Percentiles rank a stretch among this genome's conserved stretches.
Conservation (phyloP, 1,140 invertebrate genomes). For the Danaus melanippus region DNA sequence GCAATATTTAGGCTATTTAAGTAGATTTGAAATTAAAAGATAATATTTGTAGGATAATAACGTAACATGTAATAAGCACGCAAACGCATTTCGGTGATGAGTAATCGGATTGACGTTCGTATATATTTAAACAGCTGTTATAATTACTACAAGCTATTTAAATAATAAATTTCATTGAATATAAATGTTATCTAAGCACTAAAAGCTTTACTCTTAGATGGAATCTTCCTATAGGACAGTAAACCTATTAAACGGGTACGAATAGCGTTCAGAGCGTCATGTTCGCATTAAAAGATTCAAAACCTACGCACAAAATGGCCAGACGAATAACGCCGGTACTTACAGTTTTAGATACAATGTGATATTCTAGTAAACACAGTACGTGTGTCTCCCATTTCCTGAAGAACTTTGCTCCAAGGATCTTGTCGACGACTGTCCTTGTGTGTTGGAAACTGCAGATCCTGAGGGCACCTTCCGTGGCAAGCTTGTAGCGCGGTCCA, state of each 20-base stretch:
- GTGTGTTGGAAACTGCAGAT: slow-evolving; percentile 87
- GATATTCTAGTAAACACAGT: slow-evolving; percentile 78
- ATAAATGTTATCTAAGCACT: too few species aligned
- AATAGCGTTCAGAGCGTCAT: too few species aligned
- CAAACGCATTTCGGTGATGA: slow-evolving; percentile 18
- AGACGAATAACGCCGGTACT: slow-evolving; percentile 45
- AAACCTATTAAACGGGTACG: too few species aligned
- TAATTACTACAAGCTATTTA: slow-evolving; percentile 39
- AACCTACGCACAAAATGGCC: too few species aligned
- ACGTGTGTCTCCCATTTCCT: slow-evolving; percentile 87
- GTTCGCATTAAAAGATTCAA: too few species aligned
- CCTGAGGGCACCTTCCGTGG: slow-evolving; percentile 83
- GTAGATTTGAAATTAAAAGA: too few species aligned
- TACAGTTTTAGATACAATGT: slow-evolving; percentile 84
- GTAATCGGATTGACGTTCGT: slow-evolving; percentile 43
- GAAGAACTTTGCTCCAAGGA: slow-evolving; percentile 85
- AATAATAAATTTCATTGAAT: slow-evolving; percentile 3
- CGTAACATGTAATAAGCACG: background rate
- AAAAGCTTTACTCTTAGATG: too few species aligned
- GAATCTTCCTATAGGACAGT: too few species aligned
- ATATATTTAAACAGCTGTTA: slow-evolving; percentile 34
- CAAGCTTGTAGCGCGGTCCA: slow-evolving; percentile 82
- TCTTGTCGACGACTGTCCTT: slow-evolving; percentile 85
- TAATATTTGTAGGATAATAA: too few species aligned
- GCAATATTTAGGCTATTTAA: too few species aligned